Evolutionary conservation across 2,888 invertebrate genomes (phyloP).

Genomic region (Leptura quadrifasciata): DNA sequence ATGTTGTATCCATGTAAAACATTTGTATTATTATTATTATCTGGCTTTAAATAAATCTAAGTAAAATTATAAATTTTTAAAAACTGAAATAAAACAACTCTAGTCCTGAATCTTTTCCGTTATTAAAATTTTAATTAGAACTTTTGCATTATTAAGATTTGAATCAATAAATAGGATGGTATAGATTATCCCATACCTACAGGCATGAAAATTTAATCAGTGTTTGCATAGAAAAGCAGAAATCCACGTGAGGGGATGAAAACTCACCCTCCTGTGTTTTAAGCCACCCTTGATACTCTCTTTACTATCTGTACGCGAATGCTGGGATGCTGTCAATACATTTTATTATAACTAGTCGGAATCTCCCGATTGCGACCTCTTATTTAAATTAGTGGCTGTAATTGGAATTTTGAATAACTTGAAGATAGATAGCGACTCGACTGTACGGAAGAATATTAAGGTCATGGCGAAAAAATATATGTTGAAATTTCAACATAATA

Average conservation of each 20-base stretch:
- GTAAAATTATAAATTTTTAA: too few relatives aligned
- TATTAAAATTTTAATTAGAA: constrained; percentile 63
- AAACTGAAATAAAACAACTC: neutral
- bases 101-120: neutral
- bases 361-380: constrained; percentile 39
- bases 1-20: too few relatives aligned
- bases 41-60: too few relatives aligned
- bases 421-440: neutral
- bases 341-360: constrained; percentile 42
- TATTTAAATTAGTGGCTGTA: constrained; percentile 46
- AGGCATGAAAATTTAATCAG: constrained; percentile 69
- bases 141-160: constrained; percentile 62
- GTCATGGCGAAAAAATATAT: too few relatives aligned
- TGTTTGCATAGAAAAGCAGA: constrained; percentile 68
- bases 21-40: too few relatives aligned
- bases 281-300: constrained; percentile 49
- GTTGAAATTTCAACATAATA: too few relatives aligned
- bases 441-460: too few relatives aligned
- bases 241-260: constrained; percentile 63
- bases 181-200: constrained; percentile 67
- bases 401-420: constrained; percentile 41
- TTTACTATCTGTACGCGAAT: constrained; percentile 29
- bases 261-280: constrained; percentile 61
- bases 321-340: constrained; percentile 47
- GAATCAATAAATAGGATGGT: constrained; percentile 63